Base-by-base conservation (phyloP, 2,113 vertebrate species). In the Pycnonotus jocosus region DNA sequence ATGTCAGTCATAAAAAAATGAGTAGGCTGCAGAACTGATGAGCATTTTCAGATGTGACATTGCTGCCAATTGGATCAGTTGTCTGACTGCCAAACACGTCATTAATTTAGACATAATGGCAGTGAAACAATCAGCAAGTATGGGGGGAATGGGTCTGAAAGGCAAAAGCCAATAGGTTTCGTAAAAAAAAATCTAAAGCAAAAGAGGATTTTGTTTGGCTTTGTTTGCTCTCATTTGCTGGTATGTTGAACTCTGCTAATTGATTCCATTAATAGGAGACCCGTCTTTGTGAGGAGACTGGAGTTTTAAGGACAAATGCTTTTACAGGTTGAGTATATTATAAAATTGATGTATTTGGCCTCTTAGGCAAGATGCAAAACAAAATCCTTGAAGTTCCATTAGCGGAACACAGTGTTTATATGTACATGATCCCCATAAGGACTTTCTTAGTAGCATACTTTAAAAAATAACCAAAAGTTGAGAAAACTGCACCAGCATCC, bases 371-470 rank as follows among this genome's bases (percentile, higher is more conserved):
- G 73, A 94, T 87, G 82, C 85, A 94, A 96, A 95, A 83, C 85
- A 96, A 93, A 88, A 95, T 95, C 95, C 96, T 97, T 95, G 96
- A 97, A 96, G 90, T 94, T 95, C 95, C 95, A 96, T 97, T 97
- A 97, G 86, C 9, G 0, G 68, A 94, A 81, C 47, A 74, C 31
- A 33, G 30, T 86, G 71, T 89, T 93, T 77, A 77, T 73, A 84
- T 83, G 48, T 70, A 56, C 81, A 53, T 40, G 83, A 93, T 91
- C 83, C 45, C 23, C 70, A 47, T 84, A 90, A 93, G 64, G n/a
- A 85, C 42, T 92, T 79, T 47, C 53, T 84, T 77, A 66, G 37
- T 42, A 92, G 8, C 60, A 40, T 27, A 70, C 28, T 91, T 88
- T 18, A 19, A 86, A 92, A 92, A 96, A 93, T 62, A 76, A 33